Base-by-base conservation (phyloP, 2,113 vertebrate genomes). In the Poeciliopsis turrubarensis region DNA sequence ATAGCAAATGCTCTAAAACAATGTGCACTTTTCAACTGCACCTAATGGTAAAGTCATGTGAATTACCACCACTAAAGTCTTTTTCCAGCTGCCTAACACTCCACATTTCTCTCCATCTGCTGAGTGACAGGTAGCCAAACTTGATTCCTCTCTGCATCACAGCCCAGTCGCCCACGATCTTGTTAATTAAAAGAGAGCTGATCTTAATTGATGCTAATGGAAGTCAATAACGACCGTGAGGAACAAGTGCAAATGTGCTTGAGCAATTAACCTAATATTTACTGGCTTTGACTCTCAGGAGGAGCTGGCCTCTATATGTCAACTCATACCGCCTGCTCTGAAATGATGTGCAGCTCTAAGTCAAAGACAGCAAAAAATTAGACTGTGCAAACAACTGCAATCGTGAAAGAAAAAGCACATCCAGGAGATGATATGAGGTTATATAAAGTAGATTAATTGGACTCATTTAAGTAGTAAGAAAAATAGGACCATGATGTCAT, bases 181-280 rank as follows among this genome's bases (percentile, higher is more conserved):
- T 29, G 64, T 77, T 77, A 65, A 84, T 89, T 82, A 86, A 88
- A 86, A 75, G 65, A 72, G 79, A 70, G 65, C 70, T 76, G 82
- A 87, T 92, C 81, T 79, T 92, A 92, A 94, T 87, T 86, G 86
- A 89, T 88, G 84, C 91, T 91, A 94, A 92, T 93, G 81, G 70
- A 65, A 81, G 79, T 83, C 80, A 90, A 91, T 86, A 80, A 83
- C 70, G 34, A 82, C 73, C 74, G 69, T 67, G 66, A 89, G 87
- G 82, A 87, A 73, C 84, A 89, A 89, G 78, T 83, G 84, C 89
- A 91, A 88, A 92, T 90, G 82, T 86, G 87, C 80, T 68, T 60
- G 72, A 81, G 87, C 86, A 90, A 92, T 94, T 92, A 94, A 89
- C 87, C 87, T 93, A 87, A 90, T 92, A 92, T 92, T 94, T 92